A percentile compares a stretch with the other conserved stretches of the same genome.
These are phyloP conservation scores for Conomelus anceps DNA, from an alignment of 2,888 invertebrate genomes.

Conservation along the genomic window DNA sequence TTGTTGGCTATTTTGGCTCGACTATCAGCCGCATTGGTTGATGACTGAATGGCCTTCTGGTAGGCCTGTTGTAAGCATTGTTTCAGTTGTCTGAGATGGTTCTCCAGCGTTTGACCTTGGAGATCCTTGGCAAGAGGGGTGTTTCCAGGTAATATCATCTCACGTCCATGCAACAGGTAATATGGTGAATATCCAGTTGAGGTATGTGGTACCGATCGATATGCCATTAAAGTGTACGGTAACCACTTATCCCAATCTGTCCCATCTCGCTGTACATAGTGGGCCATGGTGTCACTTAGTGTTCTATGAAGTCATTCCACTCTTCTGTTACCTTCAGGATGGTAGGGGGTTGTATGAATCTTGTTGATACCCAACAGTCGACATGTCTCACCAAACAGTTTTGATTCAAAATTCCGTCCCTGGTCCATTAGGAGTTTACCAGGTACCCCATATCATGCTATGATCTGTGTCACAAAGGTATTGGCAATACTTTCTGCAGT, in stretches of 20 bases:
- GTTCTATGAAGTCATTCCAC: conserved; percentile 38
- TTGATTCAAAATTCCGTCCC: not conserved
- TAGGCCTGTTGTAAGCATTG: too few relatives aligned
- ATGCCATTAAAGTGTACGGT: conserved; percentile 35
- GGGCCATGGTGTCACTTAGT: conserved; percentile 36
- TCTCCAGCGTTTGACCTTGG: not conserved
- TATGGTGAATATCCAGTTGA: conserved; percentile 12
- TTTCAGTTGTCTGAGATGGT: too few relatives aligned
- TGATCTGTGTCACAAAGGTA: not conserved
- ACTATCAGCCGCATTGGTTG: too few relatives aligned
- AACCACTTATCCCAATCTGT: conserved; percentile 38
- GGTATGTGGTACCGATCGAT: conserved; percentile 21
- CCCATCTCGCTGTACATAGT: conserved; percentile 35
- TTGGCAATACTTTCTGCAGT: not conserved
- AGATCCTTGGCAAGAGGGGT: conserved; percentile 2
- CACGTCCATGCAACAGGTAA: conserved; percentile 25
- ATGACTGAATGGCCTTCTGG: too few relatives aligned
- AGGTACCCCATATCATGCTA: not conserved
- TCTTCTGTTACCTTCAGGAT: conserved; percentile 36
- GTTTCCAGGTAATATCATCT: conserved; percentile 9
- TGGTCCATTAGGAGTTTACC: not conserved
- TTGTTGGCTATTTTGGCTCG: too few relatives aligned
- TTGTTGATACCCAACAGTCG: not conserved
- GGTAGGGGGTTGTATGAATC: not conserved
- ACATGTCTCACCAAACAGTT: not conserved